A percentile compares a stretch with the other conserved stretches of the same genome.
Evolutionary conservation across 2,797 vertebrate species (phyloP).

Genomic region (Chlorospingus flavigularis): DNA sequence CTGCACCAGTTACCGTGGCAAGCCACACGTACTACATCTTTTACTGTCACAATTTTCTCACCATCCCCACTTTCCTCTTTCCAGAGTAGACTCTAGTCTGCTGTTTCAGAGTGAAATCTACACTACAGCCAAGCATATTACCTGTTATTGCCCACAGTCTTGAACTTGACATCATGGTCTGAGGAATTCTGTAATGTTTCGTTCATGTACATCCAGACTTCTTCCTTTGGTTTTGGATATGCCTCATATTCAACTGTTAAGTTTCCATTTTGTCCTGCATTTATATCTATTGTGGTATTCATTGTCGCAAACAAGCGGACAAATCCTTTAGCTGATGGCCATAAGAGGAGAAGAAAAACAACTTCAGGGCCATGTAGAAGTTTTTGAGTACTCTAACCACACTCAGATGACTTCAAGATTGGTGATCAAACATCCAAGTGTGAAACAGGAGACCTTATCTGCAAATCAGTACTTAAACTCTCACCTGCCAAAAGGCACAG

Average conservation of each 20-base stretch:
- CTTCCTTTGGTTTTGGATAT: slow-evolving; percentile 82
- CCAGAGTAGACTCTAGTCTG: background rate
- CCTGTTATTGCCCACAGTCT: slow-evolving; percentile 83
- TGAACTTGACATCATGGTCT: slow-evolving; percentile 86
- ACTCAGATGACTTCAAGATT: background rate
- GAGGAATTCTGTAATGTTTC: slow-evolving; percentile 84
- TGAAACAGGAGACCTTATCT: slow-evolving; percentile 10
- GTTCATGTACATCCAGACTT: slow-evolving; percentile 88
- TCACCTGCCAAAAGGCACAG: background rate
- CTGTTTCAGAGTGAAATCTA: background rate
- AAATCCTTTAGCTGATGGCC: slow-evolving; percentile 86
- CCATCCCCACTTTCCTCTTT: background rate
- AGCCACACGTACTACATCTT: background rate
- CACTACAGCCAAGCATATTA: slow-evolving; percentile 51
- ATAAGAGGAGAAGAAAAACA: slow-evolving; percentile 36
- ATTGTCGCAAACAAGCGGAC: slow-evolving; percentile 77
- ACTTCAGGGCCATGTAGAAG: background rate
- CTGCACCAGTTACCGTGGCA: background rate
- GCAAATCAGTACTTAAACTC: slow-evolving; percentile 3
- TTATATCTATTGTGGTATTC: slow-evolving; percentile 86
- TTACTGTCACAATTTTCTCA: background rate
- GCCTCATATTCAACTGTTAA: slow-evolving; percentile 87
- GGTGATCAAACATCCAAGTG: background rate
- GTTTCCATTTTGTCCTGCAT: slow-evolving; percentile 88
- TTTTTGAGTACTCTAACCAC: background rate